Base-by-base conservation (phyloP, 2,113 vertebrate genomes). In the Anolis sagrei region DNA sequence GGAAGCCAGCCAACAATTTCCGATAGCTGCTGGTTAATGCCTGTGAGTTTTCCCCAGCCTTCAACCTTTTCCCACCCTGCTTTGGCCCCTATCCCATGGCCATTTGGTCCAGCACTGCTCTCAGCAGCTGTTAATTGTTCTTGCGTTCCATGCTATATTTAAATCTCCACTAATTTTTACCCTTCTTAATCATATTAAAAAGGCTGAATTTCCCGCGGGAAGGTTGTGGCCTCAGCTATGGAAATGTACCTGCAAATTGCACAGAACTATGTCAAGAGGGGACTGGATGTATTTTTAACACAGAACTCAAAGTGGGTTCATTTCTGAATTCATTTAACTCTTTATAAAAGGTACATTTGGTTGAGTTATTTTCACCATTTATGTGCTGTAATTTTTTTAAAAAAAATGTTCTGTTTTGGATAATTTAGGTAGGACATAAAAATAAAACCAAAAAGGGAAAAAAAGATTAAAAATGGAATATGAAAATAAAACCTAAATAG, bases 161-260 rank as follows among this genome's bases (percentile, higher is more conserved):
- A 94, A 94, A 89, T 81, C 87, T 86, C 85, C 89, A 90, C 89
- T 94, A 90, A 93, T 93, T 94, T 94, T 95, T 92, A 91, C 94
- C 92, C 90, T 92, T 92, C 92, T 94, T 93, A 94, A 94, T 95
- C 93, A 90, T 94, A 91, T 91, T 93, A 88, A 86, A 83, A 94
- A 93, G 82, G 89, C 88, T 90, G 92, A 94, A 94, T 94, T 94
- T 95, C 93, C 93, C 90, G 36, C 86, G 92, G 92, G 92, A 93
- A 93, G 92, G 90, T 93, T 94, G 91, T 92, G 85, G 91, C 92
- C 92, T 94, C 91, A 72, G 82, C 88, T 13, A 88, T 91, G 93
- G 92, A 94, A 95, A 95, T 91, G 19, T 91, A 95, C 94, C 92
- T 94, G 94, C 5, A 23, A 62, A 78, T 90, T 2, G 81, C 88